A percentile compares a stretch with the other conserved stretches of the same genome.
These are phyloP conservation scores for Trilocha varians DNA, from an alignment of 2,888 invertebrate genomes.

Conservation along the genomic window DNA sequence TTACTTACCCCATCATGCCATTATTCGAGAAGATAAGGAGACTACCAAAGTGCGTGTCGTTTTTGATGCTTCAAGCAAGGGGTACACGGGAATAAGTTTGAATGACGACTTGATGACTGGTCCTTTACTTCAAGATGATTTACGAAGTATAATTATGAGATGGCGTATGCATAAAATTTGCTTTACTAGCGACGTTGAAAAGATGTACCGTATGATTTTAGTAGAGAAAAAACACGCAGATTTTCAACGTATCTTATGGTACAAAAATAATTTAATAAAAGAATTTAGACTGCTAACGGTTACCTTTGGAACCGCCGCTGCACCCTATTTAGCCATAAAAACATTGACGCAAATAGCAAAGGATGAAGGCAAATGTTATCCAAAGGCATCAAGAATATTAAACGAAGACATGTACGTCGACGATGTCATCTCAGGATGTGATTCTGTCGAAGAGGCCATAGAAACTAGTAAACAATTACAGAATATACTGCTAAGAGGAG, in stretches of 20 bases:
- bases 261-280: not conserved
- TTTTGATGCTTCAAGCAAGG: constrained; percentile 10
- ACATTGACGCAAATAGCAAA: constrained; percentile 10
- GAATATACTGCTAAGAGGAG: constrained; percentile 6
- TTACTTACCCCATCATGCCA: constrained; percentile 21
- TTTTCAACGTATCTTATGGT: too few species aligned
- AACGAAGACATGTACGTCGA: constrained; percentile 12
- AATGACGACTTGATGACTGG: constrained; percentile 7
- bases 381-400: constrained; percentile 3
- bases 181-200: constrained; percentile 6
- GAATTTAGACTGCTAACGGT: constrained; percentile 8
- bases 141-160: constrained; percentile 3
- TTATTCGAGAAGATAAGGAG: constrained; percentile 15
- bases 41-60: constrained; percentile 16
- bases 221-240: constrained; percentile 1
- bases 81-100: constrained; percentile 2
- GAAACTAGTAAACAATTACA: constrained; percentile 2
- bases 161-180: constrained; percentile 5
- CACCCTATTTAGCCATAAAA: constrained; percentile 11
- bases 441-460: constrained; percentile 5
- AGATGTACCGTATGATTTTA: constrained; percentile 11
- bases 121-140: constrained; percentile 5
- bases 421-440: constrained; percentile 10
- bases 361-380: constrained; percentile 9
- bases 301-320: constrained; percentile 14